These are phyloP conservation scores for Trichonephila clavipes DNA, from an alignment of 1,140 invertebrate species.

Conservation along the genomic window DNA sequence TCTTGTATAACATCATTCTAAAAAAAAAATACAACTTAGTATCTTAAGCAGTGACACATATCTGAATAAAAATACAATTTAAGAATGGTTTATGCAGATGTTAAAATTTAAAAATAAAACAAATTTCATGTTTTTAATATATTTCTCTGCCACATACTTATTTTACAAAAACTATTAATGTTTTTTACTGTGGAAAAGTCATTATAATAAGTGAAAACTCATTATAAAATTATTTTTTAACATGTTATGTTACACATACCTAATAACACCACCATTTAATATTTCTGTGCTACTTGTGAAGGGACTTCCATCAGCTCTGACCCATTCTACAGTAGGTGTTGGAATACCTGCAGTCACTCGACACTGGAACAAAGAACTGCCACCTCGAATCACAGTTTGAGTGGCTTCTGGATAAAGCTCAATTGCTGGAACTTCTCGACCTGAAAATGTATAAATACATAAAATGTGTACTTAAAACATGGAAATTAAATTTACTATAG, in stretches of 20 bases:
- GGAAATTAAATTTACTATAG: background rate
- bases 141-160: too few species aligned
- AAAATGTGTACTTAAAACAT: background rate
- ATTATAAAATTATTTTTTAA: too few species aligned
- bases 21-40: too few species aligned
- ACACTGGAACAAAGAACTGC: conserved; percentile 89
- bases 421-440: conserved; percentile 88
- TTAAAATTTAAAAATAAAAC: too few species aligned
- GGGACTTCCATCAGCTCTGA: conserved; percentile 85
- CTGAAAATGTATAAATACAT: conserved; percentile 81
- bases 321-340: conserved; percentile 88
- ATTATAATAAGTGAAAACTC: too few species aligned
- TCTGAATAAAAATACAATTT: too few species aligned
- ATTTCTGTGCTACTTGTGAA: conserved; percentile 86
- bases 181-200: too few species aligned
- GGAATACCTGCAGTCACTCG: conserved; percentile 88
- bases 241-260: conserved; percentile 80
- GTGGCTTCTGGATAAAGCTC: conserved; percentile 88
- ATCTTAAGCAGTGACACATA: too few species aligned
- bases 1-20: too few species aligned
- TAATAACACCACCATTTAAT: conserved; percentile 86
- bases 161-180: too few species aligned
- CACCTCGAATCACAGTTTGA: conserved; percentile 85
- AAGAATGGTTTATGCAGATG: too few species aligned
- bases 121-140: too few species aligned